Conservation (phyloP, 2,797 vertebrate genomes). For the Catharus ustulatus region DNA sequence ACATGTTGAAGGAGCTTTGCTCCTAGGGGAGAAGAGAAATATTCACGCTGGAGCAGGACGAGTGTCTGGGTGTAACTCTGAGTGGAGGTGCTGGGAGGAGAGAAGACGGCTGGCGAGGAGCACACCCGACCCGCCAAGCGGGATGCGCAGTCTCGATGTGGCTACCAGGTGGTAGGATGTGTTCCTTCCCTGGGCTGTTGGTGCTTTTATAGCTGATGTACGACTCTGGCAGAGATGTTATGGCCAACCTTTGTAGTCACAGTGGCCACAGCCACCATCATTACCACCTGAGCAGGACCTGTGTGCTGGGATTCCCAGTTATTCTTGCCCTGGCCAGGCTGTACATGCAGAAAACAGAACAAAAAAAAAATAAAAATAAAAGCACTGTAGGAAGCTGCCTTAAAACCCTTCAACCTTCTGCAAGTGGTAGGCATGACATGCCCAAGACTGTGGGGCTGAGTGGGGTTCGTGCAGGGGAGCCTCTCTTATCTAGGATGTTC, state of each 20-base stretch:
- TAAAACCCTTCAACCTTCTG: neutral
- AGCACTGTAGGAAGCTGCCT: neutral
- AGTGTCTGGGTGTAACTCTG: slow-evolving; percentile 41
- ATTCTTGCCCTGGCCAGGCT: neutral
- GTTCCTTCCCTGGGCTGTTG: neutral
- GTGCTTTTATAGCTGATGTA: neutral
- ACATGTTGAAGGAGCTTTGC: slow-evolving; percentile 74
- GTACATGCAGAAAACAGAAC: neutral
- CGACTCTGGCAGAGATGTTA: neutral
- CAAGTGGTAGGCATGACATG: neutral
- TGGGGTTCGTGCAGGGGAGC: neutral
- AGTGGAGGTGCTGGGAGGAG: slow-evolving; percentile 33
- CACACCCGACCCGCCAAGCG: neutral
- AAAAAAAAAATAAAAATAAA: neutral
- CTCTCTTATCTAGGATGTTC: neutral
- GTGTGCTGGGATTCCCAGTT: neutral
- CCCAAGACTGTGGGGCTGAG: neutral
- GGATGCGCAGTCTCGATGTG: neutral
- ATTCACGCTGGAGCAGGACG: slow-evolving; percentile 50
- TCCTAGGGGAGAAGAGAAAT: slow-evolving; percentile 68
- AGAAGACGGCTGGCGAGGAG: neutral
- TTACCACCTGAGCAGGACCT: neutral
- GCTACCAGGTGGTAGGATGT: neutral
- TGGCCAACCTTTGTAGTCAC: neutral
- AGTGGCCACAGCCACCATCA: too few species aligned